A percentile compares a stretch with the other conserved stretches of the same genome.
Conservation (phyloP, 2,888 invertebrate genomes). For the Noctua fimbriata region DNA sequence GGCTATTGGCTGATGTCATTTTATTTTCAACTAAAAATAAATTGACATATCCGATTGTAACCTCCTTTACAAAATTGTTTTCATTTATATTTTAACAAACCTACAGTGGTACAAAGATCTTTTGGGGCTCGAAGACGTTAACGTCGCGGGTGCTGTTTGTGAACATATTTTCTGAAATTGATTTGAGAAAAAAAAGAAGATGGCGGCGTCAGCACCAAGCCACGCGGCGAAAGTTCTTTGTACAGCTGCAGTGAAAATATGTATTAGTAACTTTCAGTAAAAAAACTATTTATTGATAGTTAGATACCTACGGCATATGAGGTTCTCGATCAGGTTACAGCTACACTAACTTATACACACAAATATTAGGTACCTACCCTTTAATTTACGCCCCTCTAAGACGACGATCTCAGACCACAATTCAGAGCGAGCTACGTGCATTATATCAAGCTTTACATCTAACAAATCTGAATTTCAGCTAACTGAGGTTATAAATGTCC, state of each 20-base stretch:
- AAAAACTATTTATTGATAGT: not conserved
- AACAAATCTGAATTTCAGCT: conserved; percentile 11
- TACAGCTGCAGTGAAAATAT: not conserved
- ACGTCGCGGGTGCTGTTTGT: not conserved
- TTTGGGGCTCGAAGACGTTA: not conserved
- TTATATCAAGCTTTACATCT: not conserved
- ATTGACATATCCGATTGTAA: no score
- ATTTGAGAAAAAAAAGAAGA: not conserved
- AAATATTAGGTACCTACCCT: not conserved
- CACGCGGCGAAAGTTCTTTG: not conserved
- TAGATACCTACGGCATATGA: not conserved
- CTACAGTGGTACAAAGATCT: not conserved
- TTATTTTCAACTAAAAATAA: not conserved
- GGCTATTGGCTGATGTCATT: not conserved
- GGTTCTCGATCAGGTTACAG: not conserved
- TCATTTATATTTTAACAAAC: not conserved
- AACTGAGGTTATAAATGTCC: not conserved
- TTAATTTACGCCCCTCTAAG: not conserved
- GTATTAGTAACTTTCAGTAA: not conserved
- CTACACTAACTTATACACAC: not conserved
- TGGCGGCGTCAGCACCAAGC: not conserved
- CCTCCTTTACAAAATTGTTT: not conserved
- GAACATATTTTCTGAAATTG: not conserved
- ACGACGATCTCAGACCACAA: not conserved
- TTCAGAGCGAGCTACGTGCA: not conserved